Evolutionary conservation across 2,797 vertebrate genomes (phyloP).

Genomic region (Zenarchopterus dispar): DNA sequence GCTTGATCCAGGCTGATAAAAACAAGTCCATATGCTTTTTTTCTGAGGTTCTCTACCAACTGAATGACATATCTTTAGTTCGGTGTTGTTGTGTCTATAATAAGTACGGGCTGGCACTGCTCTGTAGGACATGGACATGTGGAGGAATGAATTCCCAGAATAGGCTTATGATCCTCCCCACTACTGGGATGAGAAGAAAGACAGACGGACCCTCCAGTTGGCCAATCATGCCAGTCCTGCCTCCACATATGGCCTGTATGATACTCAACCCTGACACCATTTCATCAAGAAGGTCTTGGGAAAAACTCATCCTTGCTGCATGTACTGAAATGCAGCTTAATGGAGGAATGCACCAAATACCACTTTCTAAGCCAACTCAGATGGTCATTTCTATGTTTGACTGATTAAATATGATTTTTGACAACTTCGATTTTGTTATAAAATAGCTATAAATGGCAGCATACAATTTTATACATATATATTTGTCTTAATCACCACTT

Average conservation of each 20-base stretch:
- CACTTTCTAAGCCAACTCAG: no score
- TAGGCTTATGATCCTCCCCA: conserved; percentile 39
- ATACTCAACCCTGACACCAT: conserved; percentile 61
- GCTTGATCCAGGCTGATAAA: conserved; percentile 11
- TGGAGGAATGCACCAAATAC: no score
- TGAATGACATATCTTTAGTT: conserved; percentile 45
- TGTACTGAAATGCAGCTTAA: no score
- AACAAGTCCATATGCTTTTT: conserved; percentile 10
- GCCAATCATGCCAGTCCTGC: conserved; percentile 49
- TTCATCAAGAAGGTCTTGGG: conserved; percentile 50
- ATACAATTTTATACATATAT: no score
- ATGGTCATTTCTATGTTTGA: no score
- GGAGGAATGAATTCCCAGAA: conserved; percentile 49
- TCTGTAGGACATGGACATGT: conserved; percentile 46
- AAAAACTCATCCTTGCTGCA: conserved; percentile 12
- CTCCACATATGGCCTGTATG: conserved; percentile 67
- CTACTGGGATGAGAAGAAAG: conserved; percentile 40
- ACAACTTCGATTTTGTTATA: no score
- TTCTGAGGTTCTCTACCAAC: conserved; percentile 30
- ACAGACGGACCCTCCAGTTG: conserved; percentile 66
- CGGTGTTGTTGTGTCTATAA: conserved; percentile 52
- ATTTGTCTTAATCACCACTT: no score
- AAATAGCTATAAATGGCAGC: no score
- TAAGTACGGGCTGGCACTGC: conserved; percentile 50
- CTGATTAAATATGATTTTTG: no score